These are phyloP conservation scores for Hyperoplus immaculatus DNA, from an alignment of 2,797 vertebrate species.

Conservation along the genomic window DNA sequence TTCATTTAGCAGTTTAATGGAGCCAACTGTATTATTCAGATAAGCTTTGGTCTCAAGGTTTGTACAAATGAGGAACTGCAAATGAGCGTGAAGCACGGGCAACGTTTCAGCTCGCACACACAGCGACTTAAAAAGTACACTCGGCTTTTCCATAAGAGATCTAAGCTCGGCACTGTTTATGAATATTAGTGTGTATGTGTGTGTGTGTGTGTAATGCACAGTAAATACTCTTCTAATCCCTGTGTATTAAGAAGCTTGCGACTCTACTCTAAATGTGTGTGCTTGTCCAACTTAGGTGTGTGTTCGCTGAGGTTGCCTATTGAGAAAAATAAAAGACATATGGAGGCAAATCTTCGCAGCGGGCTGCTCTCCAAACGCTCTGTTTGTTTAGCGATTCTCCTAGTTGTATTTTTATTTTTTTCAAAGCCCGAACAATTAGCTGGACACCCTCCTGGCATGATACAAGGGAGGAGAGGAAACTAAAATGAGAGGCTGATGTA, in stretches of 20 bases:
- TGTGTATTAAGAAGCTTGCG: constrained; percentile 39
- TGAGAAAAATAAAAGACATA: constrained; percentile 40
- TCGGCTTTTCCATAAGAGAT: constrained; percentile 39
- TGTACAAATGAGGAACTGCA: constrained; percentile 64
- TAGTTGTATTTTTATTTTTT: not conserved
- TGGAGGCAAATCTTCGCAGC: constrained; percentile 27
- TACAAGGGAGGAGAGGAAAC: constrained; percentile 55
- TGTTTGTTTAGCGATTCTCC: constrained; percentile 23
- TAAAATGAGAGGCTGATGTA: constrained; percentile 15
- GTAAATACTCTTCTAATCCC: constrained; percentile 51
- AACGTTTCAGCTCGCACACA: constrained; percentile 58
- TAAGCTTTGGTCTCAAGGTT: constrained; percentile 47
- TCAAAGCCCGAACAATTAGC: constrained; percentile 50
- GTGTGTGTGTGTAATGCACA: constrained; percentile 24
- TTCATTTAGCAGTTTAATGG: constrained; percentile 62
- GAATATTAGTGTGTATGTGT: constrained; percentile 50
- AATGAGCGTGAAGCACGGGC: constrained; percentile 60
- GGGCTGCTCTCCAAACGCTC: constrained; percentile 23
- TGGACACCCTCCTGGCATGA: constrained; percentile 34
- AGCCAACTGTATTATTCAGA: constrained; percentile 66
- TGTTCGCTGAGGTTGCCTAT: constrained; percentile 18
- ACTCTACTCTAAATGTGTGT: constrained; percentile 21
- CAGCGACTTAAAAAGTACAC: constrained; percentile 63
- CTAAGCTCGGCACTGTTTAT: constrained; percentile 37
- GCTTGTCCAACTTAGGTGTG: constrained; percentile 37